Conservation (phyloP, 2,888 invertebrate genomes). For the Euphydryas editha region DNA sequence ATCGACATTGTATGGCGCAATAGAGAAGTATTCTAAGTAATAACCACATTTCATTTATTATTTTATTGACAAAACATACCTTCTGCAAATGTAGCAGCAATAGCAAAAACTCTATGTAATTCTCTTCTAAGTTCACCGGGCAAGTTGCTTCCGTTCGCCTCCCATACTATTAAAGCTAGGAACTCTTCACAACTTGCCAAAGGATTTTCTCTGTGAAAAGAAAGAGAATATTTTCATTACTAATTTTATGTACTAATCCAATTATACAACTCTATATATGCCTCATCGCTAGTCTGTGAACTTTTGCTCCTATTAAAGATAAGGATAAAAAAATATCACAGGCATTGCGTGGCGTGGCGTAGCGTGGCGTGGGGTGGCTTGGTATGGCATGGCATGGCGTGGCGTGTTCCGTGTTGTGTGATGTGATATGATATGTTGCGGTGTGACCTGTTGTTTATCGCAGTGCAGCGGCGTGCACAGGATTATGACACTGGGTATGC, state of each 20-base stretch:
- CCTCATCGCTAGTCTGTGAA: no score
- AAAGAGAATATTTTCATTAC: background rate
- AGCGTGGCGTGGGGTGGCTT: no score
- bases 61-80: slow-evolving; percentile 49
- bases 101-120: slow-evolving; percentile 88
- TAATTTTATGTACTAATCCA: no score
- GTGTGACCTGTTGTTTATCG: no score
- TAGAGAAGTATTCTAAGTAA: background rate
- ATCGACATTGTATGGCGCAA: no score
- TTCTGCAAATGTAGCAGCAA: slow-evolving; percentile 82
- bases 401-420: no score
- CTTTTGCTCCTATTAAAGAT: background rate
- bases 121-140: slow-evolving; percentile 79
- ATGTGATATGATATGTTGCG: no score
- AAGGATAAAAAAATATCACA: background rate
- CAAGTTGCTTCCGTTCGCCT: slow-evolving; percentile 69
- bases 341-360: no score
- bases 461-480: no score
- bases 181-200: slow-evolving; percentile 73
- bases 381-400: no score
- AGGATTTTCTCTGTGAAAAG: slow-evolving; percentile 62
- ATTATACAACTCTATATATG: no score
- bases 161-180: slow-evolving; percentile 71
- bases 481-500: no score
- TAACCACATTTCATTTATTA: background rate